phyloP scores from a whole-genome alignment of 2,797 vertebrate genomes.

The Miichthys miiuy region DNA sequence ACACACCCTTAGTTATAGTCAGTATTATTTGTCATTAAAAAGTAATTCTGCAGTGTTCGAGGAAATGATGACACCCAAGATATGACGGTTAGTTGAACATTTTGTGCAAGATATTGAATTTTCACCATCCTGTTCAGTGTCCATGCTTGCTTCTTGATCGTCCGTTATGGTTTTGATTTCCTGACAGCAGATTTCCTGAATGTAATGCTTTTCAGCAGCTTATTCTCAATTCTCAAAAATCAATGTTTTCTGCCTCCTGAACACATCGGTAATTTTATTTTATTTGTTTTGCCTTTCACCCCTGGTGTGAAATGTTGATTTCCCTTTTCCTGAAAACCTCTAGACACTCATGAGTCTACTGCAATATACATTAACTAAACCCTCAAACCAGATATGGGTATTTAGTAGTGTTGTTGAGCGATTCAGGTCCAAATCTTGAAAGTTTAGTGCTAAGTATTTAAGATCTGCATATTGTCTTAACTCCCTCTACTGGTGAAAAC shows the following conservation, averaged over 20 bases:
- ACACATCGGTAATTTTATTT: background rate
- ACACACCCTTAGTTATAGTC: conserved; percentile 11
- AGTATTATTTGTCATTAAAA: conserved; percentile 9
- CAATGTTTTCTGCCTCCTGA: conserved; percentile 11
- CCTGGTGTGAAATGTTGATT: conserved; percentile 1
- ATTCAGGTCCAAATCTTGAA: too few relatives aligned
- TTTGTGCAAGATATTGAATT: conserved; percentile 21
- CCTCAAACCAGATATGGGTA: too few relatives aligned
- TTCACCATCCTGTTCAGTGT: conserved; percentile 4
- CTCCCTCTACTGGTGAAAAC: too few relatives aligned
- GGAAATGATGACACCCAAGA: conserved; percentile 10
- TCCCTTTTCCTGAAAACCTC: background rate
- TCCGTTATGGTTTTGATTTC: conserved; percentile 30
- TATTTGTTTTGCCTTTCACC: background rate
- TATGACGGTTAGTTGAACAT: conserved; percentile 5
- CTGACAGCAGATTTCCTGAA: conserved; percentile 44
- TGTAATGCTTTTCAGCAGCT: conserved; percentile 32
- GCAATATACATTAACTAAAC: background rate
- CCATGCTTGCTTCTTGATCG: conserved; percentile 13
- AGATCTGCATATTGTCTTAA: too few relatives aligned
- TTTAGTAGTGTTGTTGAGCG: too few relatives aligned
- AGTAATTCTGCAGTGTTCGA: conserved; percentile 11
- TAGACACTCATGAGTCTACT: background rate
- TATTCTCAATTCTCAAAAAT: conserved; percentile 25
- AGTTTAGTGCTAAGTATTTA: too few relatives aligned